These are phyloP conservation scores for Ptychoptera albimana DNA, from an alignment of 2,888 invertebrate genomes.

Conservation along the genomic window DNA sequence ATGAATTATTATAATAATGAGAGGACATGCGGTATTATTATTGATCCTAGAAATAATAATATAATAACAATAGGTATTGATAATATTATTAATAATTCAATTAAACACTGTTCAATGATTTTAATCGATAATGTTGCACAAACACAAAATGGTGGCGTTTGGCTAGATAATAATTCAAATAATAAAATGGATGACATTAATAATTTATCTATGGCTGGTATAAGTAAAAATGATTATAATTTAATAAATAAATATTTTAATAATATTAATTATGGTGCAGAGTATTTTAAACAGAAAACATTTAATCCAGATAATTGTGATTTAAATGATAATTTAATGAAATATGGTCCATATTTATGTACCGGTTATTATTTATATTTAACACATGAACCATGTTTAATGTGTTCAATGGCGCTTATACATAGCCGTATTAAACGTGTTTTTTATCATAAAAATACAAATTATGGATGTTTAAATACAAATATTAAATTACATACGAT, in stretches of 20 bases:
- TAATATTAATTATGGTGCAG: constrained; percentile 34
- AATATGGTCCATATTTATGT: constrained; percentile 58
- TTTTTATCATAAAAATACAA: constrained; percentile 48
- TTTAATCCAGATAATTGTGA: constrained; percentile 13
- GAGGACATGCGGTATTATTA: constrained; percentile 43
- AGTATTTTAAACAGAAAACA: constrained; percentile 26
- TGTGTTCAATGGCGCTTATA: constrained; percentile 91
- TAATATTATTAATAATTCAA: constrained; percentile 38
- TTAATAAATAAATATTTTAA: constrained; percentile 26
- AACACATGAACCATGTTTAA: constrained; percentile 75
- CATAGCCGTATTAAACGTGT: constrained; percentile 76
- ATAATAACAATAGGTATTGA: constrained; percentile 49
- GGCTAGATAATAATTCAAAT: constrained; percentile 28
- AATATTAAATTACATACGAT: constrained; percentile 60
- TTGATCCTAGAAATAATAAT: constrained; percentile 50
- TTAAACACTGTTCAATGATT: constrained; percentile 73
- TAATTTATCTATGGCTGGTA: constrained; percentile 23
- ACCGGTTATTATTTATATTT: constrained; percentile 77
- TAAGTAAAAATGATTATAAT: constrained; percentile 28
- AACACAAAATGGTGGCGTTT: constrained; percentile 66
- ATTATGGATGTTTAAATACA: constrained; percentile 55
- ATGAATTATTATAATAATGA: constrained; percentile 17
- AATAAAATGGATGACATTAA: constrained; percentile 17
- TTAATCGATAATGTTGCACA: constrained; percentile 73
- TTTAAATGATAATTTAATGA: constrained; percentile 22